These are phyloP conservation scores for Intoshia linei DNA, from an alignment of 1,140 invertebrate species.

Conservation along the genomic window DNA sequence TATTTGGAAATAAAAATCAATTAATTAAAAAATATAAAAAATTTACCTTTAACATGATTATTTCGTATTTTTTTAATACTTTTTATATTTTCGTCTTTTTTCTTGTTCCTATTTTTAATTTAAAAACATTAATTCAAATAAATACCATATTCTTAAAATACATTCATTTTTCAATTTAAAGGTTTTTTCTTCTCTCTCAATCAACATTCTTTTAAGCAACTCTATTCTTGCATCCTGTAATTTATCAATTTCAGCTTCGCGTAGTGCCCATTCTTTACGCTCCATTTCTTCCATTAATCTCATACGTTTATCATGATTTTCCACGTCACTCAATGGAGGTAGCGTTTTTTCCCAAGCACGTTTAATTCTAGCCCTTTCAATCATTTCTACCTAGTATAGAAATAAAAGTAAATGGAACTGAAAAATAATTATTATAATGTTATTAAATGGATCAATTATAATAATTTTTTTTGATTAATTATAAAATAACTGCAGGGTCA, in stretches of 20 bases:
- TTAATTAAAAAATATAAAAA: not conserved
- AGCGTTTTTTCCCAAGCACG: conserved; percentile 28
- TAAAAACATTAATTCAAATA: not conserved
- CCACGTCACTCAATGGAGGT: conserved; percentile 23
- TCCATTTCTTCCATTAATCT: conserved; percentile 31
- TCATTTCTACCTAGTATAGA: conserved; percentile 30
- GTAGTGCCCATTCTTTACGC: conserved; percentile 30
- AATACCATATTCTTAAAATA: conserved; percentile 18
- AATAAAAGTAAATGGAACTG: not conserved
- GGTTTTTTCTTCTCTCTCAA: conserved; percentile 20
- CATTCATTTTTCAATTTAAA: conserved; percentile 19
- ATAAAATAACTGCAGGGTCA: too few species aligned
- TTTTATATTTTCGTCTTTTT: conserved; percentile 18
- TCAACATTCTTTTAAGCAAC: conserved; percentile 18
- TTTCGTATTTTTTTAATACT: conserved; percentile 16
- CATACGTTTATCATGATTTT: conserved; percentile 25
- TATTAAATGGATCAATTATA: too few species aligned
- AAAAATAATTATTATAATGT: conserved; percentile 5
- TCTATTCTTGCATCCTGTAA: conserved; percentile 19
- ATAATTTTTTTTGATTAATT: too few species aligned
- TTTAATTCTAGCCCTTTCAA: conserved; percentile 29
- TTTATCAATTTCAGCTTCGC: conserved; percentile 28
- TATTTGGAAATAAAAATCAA: not conserved
- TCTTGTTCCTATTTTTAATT: conserved; percentile 11
- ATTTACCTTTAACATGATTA: conserved; percentile 19